Conservation (phyloP, 2,113 vertebrate genomes). For the Petromus typicus region DNA sequence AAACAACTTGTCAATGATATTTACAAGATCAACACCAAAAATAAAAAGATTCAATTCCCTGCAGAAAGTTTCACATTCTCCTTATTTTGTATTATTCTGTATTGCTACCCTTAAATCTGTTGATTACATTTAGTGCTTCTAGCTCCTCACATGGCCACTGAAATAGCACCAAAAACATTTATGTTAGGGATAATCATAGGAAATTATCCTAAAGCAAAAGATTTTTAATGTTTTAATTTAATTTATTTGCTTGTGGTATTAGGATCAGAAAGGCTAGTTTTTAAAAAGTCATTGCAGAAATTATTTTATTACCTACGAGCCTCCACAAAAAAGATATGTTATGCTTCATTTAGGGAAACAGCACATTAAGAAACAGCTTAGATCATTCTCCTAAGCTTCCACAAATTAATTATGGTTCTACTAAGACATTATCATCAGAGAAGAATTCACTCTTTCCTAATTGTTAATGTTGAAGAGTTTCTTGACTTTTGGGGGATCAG, state of each 20-base stretch:
- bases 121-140: neutral
- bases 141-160: neutral
- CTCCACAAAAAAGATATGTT: neutral
- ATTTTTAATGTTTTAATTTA: neutral
- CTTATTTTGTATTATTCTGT: neutral
- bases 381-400: neutral
- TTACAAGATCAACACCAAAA: neutral
- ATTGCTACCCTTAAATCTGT: neutral
- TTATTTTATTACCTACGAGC: neutral
- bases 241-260: neutral
- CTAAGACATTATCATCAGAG: too few species aligned
- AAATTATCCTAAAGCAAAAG: neutral
- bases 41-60: neutral
- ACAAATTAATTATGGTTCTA: neutral
- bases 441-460: too few species aligned
- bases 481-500: too few species aligned
- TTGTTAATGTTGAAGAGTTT: too few species aligned
- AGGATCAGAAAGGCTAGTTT: neutral
- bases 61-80: neutral
- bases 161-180: neutral
- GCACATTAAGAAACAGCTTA: neutral
- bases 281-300: neutral
- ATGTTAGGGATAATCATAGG: conserved; percentile 16
- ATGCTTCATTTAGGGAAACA: neutral
- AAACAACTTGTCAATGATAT: conserved; percentile 22